phyloP scores from a whole-genome alignment of 1,140 invertebrate species.

The Caenorhabditis elegans region WBcel235 BX284604.4:11961501-11962000 shows the following conservation, averaged over 20 bases:
- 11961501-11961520: slow-evolving; percentile 65
- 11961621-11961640: not conserved
- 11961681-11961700: slow-evolving; percentile 13
- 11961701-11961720: not conserved
- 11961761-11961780: too few species aligned
- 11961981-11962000: too few species aligned
- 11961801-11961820: not conserved
- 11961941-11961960: too few species aligned
- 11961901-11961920: too few species aligned
- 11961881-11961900: not conserved
- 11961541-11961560: not conserved
- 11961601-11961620: not conserved
- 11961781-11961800: not conserved
- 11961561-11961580: not conserved
- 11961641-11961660: not conserved
- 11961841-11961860: not conserved
- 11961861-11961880: not conserved
- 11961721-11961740: not conserved
- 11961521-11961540: slow-evolving; percentile 50
- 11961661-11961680: not conserved
- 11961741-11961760: too few species aligned
- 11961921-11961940: too few species aligned
- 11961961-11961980: too few species aligned
- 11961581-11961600: not conserved
- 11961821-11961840: not conserved